These are phyloP conservation scores for Lithodes maja DNA, from an alignment of 2,888 invertebrate species.

Conservation along the genomic window DNA sequence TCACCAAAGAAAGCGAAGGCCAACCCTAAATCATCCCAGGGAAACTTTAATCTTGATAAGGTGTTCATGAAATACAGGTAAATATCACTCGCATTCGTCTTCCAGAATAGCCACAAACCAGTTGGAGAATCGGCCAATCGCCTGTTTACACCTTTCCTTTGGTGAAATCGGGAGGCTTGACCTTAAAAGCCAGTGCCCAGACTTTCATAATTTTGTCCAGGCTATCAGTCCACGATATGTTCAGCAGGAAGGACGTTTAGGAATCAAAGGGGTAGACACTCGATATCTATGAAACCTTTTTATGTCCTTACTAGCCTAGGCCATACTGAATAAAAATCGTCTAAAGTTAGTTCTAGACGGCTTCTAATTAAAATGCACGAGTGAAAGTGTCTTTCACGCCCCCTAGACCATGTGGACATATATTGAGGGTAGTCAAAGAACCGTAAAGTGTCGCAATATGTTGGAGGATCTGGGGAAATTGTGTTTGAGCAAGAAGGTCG, in stretches of 20 bases:
- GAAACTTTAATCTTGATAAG: conserved; percentile 6
- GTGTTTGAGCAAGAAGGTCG: neutral
- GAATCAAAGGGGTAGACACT: too few relatives aligned
- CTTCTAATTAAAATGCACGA: neutral
- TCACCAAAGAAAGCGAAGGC: conserved; percentile 27
- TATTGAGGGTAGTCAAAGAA: neutral
- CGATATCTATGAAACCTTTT: too few relatives aligned
- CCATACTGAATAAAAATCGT: too few relatives aligned
- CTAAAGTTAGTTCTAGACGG: too few relatives aligned
- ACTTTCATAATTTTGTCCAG: neutral
- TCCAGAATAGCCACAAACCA: neutral
- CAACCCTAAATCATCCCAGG: neutral
- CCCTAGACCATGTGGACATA: neutral
- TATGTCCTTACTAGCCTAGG: too few relatives aligned
- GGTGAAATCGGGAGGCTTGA: neutral
- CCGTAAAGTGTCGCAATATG: neutral
- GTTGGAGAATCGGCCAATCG: neutral
- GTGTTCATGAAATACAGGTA: conserved; percentile 45
- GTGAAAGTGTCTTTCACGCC: neutral
- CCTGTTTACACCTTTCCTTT: neutral
- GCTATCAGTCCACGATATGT: neutral
- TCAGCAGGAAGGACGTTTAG: too few relatives aligned
- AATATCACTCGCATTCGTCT: neutral
- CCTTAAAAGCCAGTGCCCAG: neutral
- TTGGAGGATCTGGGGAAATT: neutral